Evolutionary conservation across 1,140 invertebrate species (phyloP).

Genomic region (Zaprionus vittiger): DNA sequence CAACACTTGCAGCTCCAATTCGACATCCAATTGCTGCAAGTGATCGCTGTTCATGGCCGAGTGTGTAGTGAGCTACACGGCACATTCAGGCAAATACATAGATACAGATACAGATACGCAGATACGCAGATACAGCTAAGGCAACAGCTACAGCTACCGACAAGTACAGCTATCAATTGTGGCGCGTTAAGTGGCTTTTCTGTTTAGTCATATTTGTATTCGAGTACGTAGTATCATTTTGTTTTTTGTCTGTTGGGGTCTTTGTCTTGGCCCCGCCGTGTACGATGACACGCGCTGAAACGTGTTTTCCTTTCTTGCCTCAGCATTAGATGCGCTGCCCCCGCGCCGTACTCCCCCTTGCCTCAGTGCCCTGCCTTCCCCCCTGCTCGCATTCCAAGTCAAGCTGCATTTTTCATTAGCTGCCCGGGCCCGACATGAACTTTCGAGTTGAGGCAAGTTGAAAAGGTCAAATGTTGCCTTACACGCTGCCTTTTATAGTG

Average conservation of each 20-base stretch:
- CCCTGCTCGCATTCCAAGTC: constrained; percentile 43
- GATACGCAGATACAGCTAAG: constrained; percentile 33
- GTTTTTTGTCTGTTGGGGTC: constrained; percentile 49
- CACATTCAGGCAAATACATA: constrained; percentile 9
- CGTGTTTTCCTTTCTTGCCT: constrained; percentile 47
- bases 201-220: constrained; percentile 60
- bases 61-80: constrained; percentile 42
- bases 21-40: constrained; percentile 69
- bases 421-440: constrained; percentile 62
- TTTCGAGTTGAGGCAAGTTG: constrained; percentile 57
- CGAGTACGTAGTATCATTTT: constrained; percentile 35
- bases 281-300: constrained; percentile 69
- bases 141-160: constrained; percentile 25
- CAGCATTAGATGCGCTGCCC: constrained; percentile 36
- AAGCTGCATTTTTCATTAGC: constrained; percentile 59
- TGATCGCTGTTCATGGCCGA: constrained; percentile 61
- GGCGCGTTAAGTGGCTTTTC: constrained; percentile 59
- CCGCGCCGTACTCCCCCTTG: too few relatives aligned
- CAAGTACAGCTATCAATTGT: constrained; percentile 48
- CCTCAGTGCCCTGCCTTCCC: background rate
- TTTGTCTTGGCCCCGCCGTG: constrained; percentile 66
- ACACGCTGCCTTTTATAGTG: constrained; percentile 47
- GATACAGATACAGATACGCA: constrained; percentile 34
- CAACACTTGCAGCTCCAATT: constrained; percentile 55
- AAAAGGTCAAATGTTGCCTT: constrained; percentile 68